Conservation (phyloP, 1,140 invertebrate species). For the Apis florea region DNA sequence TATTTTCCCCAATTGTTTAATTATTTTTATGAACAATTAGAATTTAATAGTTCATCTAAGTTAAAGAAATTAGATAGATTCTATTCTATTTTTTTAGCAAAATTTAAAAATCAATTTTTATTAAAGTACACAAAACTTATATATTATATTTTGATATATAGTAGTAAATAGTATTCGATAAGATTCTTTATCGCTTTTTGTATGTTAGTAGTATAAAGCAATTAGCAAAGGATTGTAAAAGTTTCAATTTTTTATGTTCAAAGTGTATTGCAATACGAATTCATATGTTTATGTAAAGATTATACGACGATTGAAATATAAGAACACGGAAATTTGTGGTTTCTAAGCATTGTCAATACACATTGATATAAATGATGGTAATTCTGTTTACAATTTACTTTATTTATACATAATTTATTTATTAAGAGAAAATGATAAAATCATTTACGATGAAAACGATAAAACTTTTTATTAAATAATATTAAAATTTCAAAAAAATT, state of each 20-base stretch:
- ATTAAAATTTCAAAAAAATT: neutral
- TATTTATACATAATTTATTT: neutral
- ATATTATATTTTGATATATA: neutral
- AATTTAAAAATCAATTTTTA: neutral
- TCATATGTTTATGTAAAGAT: neutral
- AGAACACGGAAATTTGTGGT: slow-evolving; percentile 37
- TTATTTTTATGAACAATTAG: neutral
- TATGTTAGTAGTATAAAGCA: neutral
- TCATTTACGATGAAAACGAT: neutral
- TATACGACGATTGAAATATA: slow-evolving; percentile 19
- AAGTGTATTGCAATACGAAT: neutral
- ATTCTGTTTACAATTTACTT: neutral
- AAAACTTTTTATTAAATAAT: neutral
- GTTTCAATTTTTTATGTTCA: neutral
- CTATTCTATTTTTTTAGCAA: neutral
- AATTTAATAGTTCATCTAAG: neutral
- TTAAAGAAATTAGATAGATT: neutral
- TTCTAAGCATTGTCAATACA: neutral
- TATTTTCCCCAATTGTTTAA: neutral
- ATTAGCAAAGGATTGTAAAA: neutral
- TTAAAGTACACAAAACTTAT: neutral
- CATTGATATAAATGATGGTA: neutral
- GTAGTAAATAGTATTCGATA: neutral
- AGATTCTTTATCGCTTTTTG: neutral
- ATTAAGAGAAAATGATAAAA: neutral